Evolutionary conservation across 1,140 invertebrate genomes (phyloP).

Genomic region (Heliconius melpomene): DNA sequence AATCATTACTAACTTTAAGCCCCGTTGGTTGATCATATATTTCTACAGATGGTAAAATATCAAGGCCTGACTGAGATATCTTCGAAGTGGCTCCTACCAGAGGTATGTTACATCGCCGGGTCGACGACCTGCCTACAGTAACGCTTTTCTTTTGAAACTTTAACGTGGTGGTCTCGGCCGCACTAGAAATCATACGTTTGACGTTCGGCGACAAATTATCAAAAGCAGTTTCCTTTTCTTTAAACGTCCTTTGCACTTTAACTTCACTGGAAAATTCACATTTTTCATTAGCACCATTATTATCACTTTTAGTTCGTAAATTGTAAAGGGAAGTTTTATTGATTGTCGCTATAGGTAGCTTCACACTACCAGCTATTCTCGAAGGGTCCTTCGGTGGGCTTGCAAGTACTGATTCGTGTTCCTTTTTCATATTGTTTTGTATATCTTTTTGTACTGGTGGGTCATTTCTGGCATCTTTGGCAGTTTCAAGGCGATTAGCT

Average conservation of each 20-base stretch:
- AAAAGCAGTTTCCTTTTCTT: constrained; percentile 69
- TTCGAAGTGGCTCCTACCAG: constrained; percentile 78
- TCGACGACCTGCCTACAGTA: constrained; percentile 65
- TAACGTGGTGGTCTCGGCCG: constrained; percentile 75
- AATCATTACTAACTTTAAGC: constrained; percentile 52
- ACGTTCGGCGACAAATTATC: constrained; percentile 82
- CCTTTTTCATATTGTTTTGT: constrained; percentile 50
- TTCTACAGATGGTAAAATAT: constrained; percentile 74
- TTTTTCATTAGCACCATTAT: constrained; percentile 70
- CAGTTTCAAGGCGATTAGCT: constrained; percentile 59
- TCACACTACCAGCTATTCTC: constrained; percentile 72
- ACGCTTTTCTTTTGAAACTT: constrained; percentile 77
- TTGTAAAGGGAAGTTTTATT: constrained; percentile 74
- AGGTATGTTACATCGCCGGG: constrained; percentile 74
- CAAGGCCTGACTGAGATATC: constrained; percentile 78
- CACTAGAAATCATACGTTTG: constrained; percentile 82
- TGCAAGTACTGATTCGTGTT: constrained; percentile 45
- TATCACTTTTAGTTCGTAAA: constrained; percentile 74
- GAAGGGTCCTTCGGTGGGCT: constrained; percentile 70
- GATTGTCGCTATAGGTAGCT: constrained; percentile 67
- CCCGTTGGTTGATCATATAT: constrained; percentile 74
- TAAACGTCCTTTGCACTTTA: constrained; percentile 65
- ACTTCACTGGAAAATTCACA: constrained; percentile 63
- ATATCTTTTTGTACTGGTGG: constrained; percentile 57
- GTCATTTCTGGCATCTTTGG: constrained; percentile 76